Percentiles rank a stretch among this genome's conserved stretches.
Evolutionary conservation across 2,797 vertebrate species (phyloP).

Genomic region (Acipenser transmontanus): DNA sequence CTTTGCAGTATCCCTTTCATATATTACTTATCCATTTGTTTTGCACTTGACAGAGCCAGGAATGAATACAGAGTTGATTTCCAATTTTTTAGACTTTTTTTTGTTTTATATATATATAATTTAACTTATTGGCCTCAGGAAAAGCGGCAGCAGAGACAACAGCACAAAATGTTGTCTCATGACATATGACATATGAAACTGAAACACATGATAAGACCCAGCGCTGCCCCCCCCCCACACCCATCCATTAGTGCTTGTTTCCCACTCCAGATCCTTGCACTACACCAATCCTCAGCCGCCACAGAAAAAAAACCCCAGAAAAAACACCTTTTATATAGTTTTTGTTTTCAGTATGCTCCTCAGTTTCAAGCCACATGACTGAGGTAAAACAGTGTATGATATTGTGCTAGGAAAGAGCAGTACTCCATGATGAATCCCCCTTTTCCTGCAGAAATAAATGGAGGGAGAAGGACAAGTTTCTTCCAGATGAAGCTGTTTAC

Average conservation of each 20-base stretch:
- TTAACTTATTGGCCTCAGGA: constrained; percentile 37
- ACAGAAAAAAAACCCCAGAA: constrained; percentile 29
- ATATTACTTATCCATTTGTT: constrained; percentile 56
- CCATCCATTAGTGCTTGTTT: constrained; percentile 33
- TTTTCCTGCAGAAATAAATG: constrained; percentile 70
- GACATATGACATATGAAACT: constrained; percentile 64
- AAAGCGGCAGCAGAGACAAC: constrained; percentile 62
- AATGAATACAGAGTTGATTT: constrained; percentile 71
- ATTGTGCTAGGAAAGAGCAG: constrained; percentile 85
- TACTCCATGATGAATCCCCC: constrained; percentile 59
- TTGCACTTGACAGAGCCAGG: constrained; percentile 67
- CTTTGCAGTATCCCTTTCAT: constrained; percentile 10
- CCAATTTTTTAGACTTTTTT: constrained; percentile 46
- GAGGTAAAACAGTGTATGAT: constrained; percentile 82
- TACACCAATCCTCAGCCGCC: constrained; percentile 39
- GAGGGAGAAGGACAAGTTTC: constrained; percentile 47
- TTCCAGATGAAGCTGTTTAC: constrained; percentile 59
- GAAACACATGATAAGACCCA: constrained; percentile 62
- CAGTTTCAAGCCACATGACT: constrained; percentile 69
- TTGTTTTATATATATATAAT: constrained; percentile 29
- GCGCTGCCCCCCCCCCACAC: constrained; percentile 46
- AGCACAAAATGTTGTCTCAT: constrained; percentile 54
- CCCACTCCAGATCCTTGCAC: constrained; percentile 35
- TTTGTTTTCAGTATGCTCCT: constrained; percentile 60
- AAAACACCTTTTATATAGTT: constrained; percentile 40